Percentiles rank a stretch among this genome's conserved stretches.
Evolutionary conservation across 1,140 invertebrate species (phyloP).

Genomic region (Chelonus insularis): DNA sequence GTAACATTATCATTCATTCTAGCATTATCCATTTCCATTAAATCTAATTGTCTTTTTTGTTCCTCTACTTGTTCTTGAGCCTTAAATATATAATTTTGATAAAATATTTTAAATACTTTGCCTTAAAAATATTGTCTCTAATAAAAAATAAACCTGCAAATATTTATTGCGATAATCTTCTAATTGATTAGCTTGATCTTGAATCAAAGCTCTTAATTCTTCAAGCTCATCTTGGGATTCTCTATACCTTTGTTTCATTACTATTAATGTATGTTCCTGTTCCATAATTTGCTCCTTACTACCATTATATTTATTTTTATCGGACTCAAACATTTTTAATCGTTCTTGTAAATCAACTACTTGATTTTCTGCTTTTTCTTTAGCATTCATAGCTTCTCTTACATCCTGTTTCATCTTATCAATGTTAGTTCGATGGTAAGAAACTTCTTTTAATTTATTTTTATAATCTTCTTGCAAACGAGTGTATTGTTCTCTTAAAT

Average conservation of each 20-base stretch:
- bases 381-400: constrained; percentile 60
- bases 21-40: constrained; percentile 76
- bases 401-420: constrained; percentile 60
- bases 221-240: constrained; percentile 70
- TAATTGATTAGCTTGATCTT: constrained; percentile 71
- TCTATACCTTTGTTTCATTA: constrained; percentile 66
- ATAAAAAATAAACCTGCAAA: constrained; percentile 45
- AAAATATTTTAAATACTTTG: not conserved
- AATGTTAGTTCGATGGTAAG: constrained; percentile 56
- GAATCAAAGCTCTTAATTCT: constrained; percentile 68
- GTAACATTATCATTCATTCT: constrained; percentile 76
- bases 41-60: constrained; percentile 70
- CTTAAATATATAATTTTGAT: constrained; percentile 41
- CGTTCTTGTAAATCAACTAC: constrained; percentile 58
- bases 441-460: constrained; percentile 63
- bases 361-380: constrained; percentile 60
- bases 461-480: constrained; percentile 64
- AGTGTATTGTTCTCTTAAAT: constrained; percentile 62
- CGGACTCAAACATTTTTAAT: constrained; percentile 44
- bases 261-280: constrained; percentile 65
- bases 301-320: constrained; percentile 48
- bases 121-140: not conserved
- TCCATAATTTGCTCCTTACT: constrained; percentile 67
- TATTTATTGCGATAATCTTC: constrained; percentile 76
- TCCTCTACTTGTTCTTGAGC: constrained; percentile 76